Evolutionary conservation across 2,888 invertebrate species (phyloP).

Genomic region (Magallana nippona): DNA sequence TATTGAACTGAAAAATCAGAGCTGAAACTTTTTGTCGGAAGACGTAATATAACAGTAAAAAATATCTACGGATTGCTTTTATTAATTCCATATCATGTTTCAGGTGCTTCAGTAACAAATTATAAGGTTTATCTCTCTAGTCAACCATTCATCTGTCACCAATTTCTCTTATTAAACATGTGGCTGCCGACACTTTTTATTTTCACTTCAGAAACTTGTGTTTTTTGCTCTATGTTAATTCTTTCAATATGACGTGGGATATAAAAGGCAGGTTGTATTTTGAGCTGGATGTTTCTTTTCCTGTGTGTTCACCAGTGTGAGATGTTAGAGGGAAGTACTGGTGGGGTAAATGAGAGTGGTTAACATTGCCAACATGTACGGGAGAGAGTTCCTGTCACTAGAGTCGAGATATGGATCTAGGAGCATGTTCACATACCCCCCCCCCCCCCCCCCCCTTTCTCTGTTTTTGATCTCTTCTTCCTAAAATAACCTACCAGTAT

Average conservation of each 20-base stretch:
- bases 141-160: conserved; percentile 8
- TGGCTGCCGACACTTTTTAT: neutral
- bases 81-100: conserved; percentile 9
- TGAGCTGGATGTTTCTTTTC: no score
- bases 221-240: conserved; percentile 14
- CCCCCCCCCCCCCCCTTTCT: no score
- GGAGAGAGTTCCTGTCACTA: no score
- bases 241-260: neutral
- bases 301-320: no score
- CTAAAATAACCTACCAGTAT: no score
- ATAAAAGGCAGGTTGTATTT: neutral
- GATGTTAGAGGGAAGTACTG: no score
- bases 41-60: neutral
- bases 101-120: neutral
- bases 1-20: neutral
- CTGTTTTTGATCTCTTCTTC: no score
- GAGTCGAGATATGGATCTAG: no score
- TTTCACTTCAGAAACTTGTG: neutral
- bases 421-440: no score
- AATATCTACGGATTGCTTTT: neutral
- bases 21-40: neutral
- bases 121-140: neutral
- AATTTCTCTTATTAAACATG: neutral
- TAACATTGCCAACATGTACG: no score
- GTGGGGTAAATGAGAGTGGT: no score